Percentiles rank a stretch among this genome's conserved stretches.
Conservation (phyloP, 2,797 vertebrate species). For the Neosilurus hyrtlii region DNA sequence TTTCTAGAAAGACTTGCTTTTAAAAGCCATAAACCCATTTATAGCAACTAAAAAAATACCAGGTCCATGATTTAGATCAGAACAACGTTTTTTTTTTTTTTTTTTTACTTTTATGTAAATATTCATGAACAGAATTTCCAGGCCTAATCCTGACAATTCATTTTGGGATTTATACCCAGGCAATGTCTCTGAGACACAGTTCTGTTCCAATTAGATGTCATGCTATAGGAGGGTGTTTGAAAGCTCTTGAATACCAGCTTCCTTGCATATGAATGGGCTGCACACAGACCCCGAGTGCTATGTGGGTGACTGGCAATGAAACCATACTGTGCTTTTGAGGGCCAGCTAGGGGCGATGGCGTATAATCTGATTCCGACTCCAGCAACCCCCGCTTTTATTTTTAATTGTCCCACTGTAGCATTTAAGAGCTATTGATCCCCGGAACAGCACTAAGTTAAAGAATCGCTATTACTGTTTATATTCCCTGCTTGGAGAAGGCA, state of each 20-base stretch:
- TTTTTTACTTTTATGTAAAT: slow-evolving; percentile 14
- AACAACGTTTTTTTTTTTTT: neutral
- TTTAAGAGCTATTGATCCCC: slow-evolving; percentile 99
- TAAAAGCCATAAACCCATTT: slow-evolving; percentile 57
- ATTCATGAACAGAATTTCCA: slow-evolving; percentile 6
- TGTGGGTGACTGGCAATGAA: slow-evolving; percentile 74
- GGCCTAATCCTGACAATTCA: neutral
- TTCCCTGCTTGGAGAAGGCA: slow-evolving; percentile 96
- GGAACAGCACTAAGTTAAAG: slow-evolving; percentile 95
- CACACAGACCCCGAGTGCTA: slow-evolving; percentile 70
- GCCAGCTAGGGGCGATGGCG: slow-evolving; percentile 75
- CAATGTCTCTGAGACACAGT: slow-evolving; percentile 37
- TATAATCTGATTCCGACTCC: slow-evolving; percentile 83
- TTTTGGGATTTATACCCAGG: slow-evolving; percentile 9
- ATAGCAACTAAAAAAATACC: slow-evolving; percentile 11
- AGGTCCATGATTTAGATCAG: neutral
- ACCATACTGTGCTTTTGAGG: slow-evolving; percentile 84
- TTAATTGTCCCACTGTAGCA: slow-evolving; percentile 99
- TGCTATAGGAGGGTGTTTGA: slow-evolving; percentile 48
- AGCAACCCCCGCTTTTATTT: slow-evolving; percentile 91
- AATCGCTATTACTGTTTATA: slow-evolving; percentile 98
- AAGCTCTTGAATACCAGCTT: slow-evolving; percentile 67
- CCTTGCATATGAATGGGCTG: slow-evolving; percentile 77
- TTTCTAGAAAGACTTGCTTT: slow-evolving; percentile 64
- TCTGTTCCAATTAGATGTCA: slow-evolving; percentile 39